These are phyloP conservation scores for Myopa testacea DNA, from an alignment of 2,888 invertebrate genomes.

Conservation along the genomic window DNA sequence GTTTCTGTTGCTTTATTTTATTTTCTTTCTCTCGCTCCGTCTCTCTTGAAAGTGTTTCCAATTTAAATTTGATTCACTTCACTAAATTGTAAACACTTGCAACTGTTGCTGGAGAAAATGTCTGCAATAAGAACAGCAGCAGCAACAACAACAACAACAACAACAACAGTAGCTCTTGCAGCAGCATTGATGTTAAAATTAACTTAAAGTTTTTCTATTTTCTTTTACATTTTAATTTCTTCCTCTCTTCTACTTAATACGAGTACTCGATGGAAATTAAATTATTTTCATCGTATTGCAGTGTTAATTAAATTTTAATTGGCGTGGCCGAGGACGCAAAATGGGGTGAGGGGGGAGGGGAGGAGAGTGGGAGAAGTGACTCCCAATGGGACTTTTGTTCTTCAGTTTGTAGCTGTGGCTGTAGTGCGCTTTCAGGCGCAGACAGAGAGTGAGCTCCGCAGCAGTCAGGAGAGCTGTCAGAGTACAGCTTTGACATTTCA, in stretches of 20 bases:
- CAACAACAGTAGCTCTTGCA: neutral
- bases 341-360: neutral
- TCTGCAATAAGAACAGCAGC: neutral
- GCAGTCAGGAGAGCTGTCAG: too few species aligned
- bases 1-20: neutral
- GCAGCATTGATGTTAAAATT: neutral
- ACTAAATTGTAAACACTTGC: slow-evolving; percentile 26
- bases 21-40: neutral
- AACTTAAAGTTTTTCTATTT: neutral
- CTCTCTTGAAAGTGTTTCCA: slow-evolving; percentile 18
- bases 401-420: too few species aligned
- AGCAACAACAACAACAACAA: neutral
- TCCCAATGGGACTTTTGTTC: neutral
- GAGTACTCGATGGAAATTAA: neutral
- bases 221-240: neutral
- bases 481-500: neutral
- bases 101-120: slow-evolving; percentile 19
- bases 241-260: neutral
- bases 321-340: too few species aligned
- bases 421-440: too few species aligned
- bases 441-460: too few species aligned
- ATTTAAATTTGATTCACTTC: slow-evolving; percentile 28
- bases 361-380: neutral
- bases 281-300: slow-evolving; percentile 5
- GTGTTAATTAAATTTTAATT: slow-evolving; percentile 2